Percentiles rank a stretch among this genome's conserved stretches.
phyloP scores from a whole-genome alignment of 2,888 invertebrate species.

The Ptilodon capucinus region DNA sequence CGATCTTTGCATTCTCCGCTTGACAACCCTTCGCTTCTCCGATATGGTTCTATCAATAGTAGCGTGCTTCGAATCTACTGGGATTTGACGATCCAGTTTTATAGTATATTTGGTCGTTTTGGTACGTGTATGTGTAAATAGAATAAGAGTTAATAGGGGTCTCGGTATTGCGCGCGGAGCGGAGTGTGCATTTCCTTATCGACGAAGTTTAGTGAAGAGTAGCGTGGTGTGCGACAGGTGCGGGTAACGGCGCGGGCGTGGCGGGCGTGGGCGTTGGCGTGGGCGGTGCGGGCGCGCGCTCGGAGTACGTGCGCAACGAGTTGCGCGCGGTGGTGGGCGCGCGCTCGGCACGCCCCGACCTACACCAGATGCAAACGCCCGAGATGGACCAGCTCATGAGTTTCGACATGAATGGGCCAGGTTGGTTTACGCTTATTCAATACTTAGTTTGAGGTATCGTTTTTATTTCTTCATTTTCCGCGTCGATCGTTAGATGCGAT shows the following conservation, averaged over 20 bases:
- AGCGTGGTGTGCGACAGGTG: slow-evolving; percentile 31
- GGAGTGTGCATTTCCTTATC: neutral
- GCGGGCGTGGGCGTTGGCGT: slow-evolving; percentile 23
- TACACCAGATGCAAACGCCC: slow-evolving; percentile 79
- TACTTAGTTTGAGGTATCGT: neutral
- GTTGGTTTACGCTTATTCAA: slow-evolving; percentile 40
- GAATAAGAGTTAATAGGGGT: neutral
- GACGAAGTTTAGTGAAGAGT: neutral
- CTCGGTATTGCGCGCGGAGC: neutral
- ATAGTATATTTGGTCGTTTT: neutral
- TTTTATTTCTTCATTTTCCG: neutral
- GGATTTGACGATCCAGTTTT: neutral
- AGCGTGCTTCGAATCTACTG: neutral
- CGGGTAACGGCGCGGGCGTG: slow-evolving; percentile 42
- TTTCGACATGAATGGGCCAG: slow-evolving; percentile 87
- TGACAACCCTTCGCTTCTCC: slow-evolving; percentile 32
- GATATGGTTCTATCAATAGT: slow-evolving; percentile 35
- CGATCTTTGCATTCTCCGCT: slow-evolving; percentile 45
- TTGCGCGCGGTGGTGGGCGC: slow-evolving; percentile 94
- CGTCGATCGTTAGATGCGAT: too few species aligned
- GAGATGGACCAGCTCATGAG: slow-evolving; percentile 88
- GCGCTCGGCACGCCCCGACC: slow-evolving; percentile 84
- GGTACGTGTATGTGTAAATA: neutral
- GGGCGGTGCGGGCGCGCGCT: slow-evolving; percentile 71
- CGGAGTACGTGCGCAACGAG: slow-evolving; percentile 96